A percentile compares a stretch with the other conserved stretches of the same genome.
Evolutionary conservation across 2,113 vertebrate genomes (phyloP).

Genomic region (Ophthalmolycus amberensis): DNA sequence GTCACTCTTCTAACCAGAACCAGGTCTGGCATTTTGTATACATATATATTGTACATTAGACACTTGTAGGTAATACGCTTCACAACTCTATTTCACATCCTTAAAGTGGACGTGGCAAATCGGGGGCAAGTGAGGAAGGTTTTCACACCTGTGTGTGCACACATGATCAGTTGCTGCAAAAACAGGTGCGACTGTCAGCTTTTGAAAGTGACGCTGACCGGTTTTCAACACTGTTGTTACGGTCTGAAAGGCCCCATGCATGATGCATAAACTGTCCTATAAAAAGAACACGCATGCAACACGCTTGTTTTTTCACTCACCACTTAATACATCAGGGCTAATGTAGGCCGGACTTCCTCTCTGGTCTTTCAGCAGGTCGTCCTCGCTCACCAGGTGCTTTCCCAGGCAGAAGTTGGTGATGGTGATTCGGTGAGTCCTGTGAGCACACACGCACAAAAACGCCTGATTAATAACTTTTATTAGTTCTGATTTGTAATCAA

Average conservation of each 20-base stretch:
- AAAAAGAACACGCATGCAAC: not conserved
- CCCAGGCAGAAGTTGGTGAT: conserved; percentile 99
- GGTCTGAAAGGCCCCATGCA: not conserved
- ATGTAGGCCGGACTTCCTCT: conserved; percentile 98
- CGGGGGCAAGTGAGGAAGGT: not conserved
- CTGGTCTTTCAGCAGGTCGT: conserved; percentile 99
- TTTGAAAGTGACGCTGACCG: conserved; percentile 4
- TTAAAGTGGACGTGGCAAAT: not conserved
- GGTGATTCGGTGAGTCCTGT: conserved; percentile 96
- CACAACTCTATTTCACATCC: not conserved
- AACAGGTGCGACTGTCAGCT: conserved; percentile 1
- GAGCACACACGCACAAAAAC: conserved; percentile 28
- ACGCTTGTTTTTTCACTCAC: conserved; percentile 75
- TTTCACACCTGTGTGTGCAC: conserved; percentile 12
- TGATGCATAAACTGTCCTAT: not conserved
- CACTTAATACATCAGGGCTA: conserved; percentile 96
- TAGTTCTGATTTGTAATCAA: not conserved
- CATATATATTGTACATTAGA: not conserved
- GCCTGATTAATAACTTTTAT: not conserved
- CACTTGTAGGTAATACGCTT: not conserved
- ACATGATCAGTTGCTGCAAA: not conserved
- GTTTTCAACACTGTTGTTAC: not conserved
- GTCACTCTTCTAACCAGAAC: conserved; percentile 3
- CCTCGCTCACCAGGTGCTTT: conserved; percentile 98
- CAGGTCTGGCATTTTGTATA: not conserved